These are phyloP conservation scores for Sinosuthora webbiana DNA, from an alignment of 2,113 vertebrate species.

Conservation along the genomic window DNA sequence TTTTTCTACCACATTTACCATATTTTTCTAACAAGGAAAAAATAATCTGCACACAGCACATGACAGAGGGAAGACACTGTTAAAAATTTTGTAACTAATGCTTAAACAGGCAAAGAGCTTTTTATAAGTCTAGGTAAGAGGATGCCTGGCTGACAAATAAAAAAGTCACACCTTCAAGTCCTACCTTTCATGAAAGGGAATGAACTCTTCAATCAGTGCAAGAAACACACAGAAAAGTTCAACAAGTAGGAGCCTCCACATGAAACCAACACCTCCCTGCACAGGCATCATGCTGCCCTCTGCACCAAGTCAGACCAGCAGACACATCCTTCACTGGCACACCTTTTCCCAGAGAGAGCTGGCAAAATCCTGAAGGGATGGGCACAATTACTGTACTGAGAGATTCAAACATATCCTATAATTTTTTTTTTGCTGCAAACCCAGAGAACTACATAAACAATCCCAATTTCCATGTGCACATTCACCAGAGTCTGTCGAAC, in stretches of 20 bases:
- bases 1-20: neutral
- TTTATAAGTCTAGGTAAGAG: neutral
- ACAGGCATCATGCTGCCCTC: neutral
- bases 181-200: neutral
- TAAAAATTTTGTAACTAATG: neutral
- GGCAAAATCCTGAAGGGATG: neutral
- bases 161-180: neutral
- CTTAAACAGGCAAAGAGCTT: neutral
- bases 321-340: neutral
- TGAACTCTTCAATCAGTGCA: neutral
- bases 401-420: neutral
- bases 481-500: neutral
- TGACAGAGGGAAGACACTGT: neutral
- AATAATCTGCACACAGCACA: neutral
- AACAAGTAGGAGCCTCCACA: neutral
- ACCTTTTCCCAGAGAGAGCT: neutral
- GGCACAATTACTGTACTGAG: neutral
- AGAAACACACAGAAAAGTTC: neutral
- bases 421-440: neutral
- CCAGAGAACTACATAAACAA: neutral
- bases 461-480: neutral
- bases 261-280: neutral
- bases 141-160: neutral
- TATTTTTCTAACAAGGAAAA: neutral
- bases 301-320: neutral